phyloP scores from a whole-genome alignment of 2,888 invertebrate genomes.

The Tachina grossa region DNA sequence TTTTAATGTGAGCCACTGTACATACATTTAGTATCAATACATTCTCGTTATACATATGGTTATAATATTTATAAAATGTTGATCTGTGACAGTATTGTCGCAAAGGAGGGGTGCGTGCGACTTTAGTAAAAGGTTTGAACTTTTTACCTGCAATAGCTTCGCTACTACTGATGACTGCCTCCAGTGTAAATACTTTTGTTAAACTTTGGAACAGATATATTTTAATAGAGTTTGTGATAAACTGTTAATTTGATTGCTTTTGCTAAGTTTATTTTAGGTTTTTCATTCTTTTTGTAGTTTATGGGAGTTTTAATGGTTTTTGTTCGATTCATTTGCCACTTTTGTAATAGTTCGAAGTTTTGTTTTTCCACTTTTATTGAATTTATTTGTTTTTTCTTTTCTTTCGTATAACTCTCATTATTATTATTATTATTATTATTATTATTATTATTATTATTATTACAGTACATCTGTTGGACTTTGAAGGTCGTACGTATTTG shows the following conservation, averaged over 20 bases:
- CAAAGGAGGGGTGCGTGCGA: not conserved
- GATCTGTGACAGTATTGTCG: not conserved
- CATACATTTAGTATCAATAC: too few relatives aligned
- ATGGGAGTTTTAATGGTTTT: conserved; percentile 60
- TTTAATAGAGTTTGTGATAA: conserved; percentile 60
- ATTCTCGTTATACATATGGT: too few relatives aligned
- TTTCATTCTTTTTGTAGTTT: conserved; percentile 51
- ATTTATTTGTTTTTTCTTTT: conserved; percentile 28
- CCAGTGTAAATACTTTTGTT: conserved; percentile 1
- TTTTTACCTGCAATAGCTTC: not conserved
- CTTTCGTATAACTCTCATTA: not conserved
- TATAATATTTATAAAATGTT: not conserved
- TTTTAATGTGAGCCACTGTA: too few relatives aligned
- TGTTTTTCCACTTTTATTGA: conserved; percentile 32
- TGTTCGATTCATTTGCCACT: conserved; percentile 46
- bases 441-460: too few relatives aligned
- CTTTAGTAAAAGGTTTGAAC: not conserved
- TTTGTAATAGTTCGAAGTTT: conserved; percentile 18
- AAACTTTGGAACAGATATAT: conserved; percentile 33
- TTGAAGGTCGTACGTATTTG: not conserved
- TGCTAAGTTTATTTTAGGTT: conserved; percentile 41
- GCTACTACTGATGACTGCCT: not conserved
- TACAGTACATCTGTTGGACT: not conserved
- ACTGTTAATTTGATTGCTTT: conserved; percentile 67
- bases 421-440: too few relatives aligned